Percentiles rank a stretch among this genome's conserved stretches.
phyloP scores from a whole-genome alignment of 2,888 invertebrate genomes.

The Hedychridium roseum region DNA sequence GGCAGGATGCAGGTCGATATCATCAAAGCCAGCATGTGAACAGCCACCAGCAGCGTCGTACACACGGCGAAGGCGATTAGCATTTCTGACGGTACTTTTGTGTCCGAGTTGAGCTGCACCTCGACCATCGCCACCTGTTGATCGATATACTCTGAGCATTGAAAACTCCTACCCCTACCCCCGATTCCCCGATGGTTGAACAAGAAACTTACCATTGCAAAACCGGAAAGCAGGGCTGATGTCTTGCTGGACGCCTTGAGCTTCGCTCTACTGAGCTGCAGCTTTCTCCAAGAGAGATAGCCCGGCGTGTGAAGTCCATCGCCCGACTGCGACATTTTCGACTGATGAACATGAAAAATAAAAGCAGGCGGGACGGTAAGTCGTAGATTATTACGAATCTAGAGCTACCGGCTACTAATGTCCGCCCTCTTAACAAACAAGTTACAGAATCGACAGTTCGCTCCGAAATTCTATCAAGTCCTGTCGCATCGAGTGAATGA shows the following conservation, averaged over 20 bases:
- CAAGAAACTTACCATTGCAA: conserved; percentile 97
- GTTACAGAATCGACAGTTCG: no score
- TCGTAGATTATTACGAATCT: neutral
- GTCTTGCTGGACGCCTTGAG: conserved; percentile 98
- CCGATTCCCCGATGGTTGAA: neutral
- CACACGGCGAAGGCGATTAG: conserved; percentile 93
- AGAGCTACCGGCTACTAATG: no score
- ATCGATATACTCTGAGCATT: neutral
- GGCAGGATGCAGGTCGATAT: conserved; percentile 99
- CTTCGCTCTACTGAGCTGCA: conserved; percentile 95
- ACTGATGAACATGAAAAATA: conserved; percentile 61
- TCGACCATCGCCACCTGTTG: conserved; percentile 95
- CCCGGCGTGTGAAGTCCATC: conserved; percentile 83
- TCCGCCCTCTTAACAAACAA: no score
- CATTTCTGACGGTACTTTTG: conserved; percentile 80
- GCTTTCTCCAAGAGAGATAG: conserved; percentile 88
- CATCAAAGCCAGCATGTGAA: conserved; percentile 98
- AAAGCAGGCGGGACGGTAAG: neutral
- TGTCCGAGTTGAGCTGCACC: conserved; percentile 83
- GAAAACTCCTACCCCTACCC: neutral
- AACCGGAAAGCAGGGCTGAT: conserved; percentile 94
- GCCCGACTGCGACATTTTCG: conserved; percentile 78
- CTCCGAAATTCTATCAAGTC: no score
- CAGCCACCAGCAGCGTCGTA: conserved; percentile 94
- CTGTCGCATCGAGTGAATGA: no score